Evolutionary conservation across 2,797 vertebrate genomes (phyloP), one percentile per base, ranked within the genome.

Genomic region (Peromyscus attwateri): DNA sequence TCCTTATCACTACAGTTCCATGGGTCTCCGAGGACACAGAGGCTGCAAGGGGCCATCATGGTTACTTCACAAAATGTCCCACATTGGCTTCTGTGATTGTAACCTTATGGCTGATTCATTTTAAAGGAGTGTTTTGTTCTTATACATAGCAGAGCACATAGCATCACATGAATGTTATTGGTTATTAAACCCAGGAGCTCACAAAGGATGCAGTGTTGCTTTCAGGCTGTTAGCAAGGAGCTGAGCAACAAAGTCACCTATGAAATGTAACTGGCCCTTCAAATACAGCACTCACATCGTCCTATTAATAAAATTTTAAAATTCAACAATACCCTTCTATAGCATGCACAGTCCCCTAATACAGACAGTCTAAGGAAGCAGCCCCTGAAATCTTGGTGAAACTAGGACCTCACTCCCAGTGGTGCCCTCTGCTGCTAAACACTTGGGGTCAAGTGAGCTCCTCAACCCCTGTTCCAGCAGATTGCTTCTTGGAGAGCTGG

Each of bases 381-480:
- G 10, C 14, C 17, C 14, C 2, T 7, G 19, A 23, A 3, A 34
- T 40, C 34, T 70, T 52, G 16, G 34, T 70, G 29, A 64, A 87
- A 49, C 4, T 82, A 27, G 23, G 34, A 64, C 4, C 25, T 1
- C 27, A 1, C 31, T 75, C 40, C 75, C 14, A 3, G 21, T 14
- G 25, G 6, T 1, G 0, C 16, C 34, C 19, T 14, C 8, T 6
- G 1, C 3, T 25, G 66, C 57, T 76, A 0, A 6, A 25, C 34
- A n/a, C 0, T 7, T 6, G 16, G 23, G 6, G 8, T 70, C 40
- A 3, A 5, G 49, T 6, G 66, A 27, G n/a, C 34, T 31, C 2
- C 29, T 73, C 40, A 1, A 1, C 0, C 3, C 49, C 31, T 0
- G 3, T 0, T 0, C 4, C 11, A 4, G 52, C 43, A 43, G 29